Evolutionary conservation across 2,797 vertebrate species (phyloP), one percentile per base, ranked within the genome.

Genomic region (Propithecus deckenii): DNA sequence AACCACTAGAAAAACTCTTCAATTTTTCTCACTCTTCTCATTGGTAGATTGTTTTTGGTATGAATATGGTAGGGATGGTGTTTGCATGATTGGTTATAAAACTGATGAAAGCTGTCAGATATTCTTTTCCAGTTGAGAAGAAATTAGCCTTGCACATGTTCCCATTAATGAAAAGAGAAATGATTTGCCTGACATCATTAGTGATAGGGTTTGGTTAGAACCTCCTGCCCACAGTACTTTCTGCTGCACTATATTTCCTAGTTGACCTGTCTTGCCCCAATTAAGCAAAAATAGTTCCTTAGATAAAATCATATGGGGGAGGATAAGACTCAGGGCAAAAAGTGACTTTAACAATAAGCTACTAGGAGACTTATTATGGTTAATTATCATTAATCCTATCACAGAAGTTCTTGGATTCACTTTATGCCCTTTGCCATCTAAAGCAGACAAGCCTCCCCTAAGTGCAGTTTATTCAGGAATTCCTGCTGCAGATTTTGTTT

Each of bases 271-370:
- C 46, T 28, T 81, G 30, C 30, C 25, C 61, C 72, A 65, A 30
- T 94, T 93, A 93, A 96, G 71, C 11, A 25, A 30, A 94, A 76
- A 86, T n/a, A 80, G 17, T 94, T 87, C 59, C 83, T 95, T 55
- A 88, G 67, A 59, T 90, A 93, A 94, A 95, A 84, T 78, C 59
- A 67, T 86, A 78, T 57, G 22, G 23, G 46, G 12, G 17, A 95
- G 8, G n/a, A 32, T 69, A 80, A 89, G 57, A 25, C 46, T 69
- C 38, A 89, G 48, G 15, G 10, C 2, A 92, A 93, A 91, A 94
- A 65, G 2, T 86, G 52, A 81, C 23, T 38, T 69, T 32, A 65
- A 7, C 18, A 67, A 55, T 75, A 72, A 94, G 30, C 32, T 25
- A 50, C 48, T 50, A 57, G 35, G 20, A 87, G 52, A 76, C 3